phyloP scores from a whole-genome alignment of 1,140 invertebrate species.

The Drosophila oshimai region DNA sequence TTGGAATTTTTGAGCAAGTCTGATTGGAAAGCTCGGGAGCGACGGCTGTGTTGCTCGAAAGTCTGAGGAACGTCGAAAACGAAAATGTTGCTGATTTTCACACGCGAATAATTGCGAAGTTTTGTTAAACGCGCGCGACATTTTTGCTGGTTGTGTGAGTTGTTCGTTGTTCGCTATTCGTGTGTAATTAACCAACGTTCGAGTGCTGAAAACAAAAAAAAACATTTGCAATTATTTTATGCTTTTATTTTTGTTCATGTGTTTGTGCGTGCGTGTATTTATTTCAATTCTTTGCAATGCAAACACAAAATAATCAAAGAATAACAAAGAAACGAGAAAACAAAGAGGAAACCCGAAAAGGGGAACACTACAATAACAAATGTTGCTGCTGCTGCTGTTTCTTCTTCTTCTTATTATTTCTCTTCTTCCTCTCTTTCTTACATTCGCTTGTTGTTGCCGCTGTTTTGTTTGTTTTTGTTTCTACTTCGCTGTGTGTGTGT shows the following conservation, averaged over 20 bases:
- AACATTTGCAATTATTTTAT: constrained; percentile 41
- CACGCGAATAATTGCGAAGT: constrained; percentile 20
- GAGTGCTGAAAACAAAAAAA: constrained; percentile 9
- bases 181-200: constrained; percentile 17
- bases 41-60: neutral
- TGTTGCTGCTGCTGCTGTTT: neutral
- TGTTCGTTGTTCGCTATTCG: too few relatives aligned
- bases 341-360: constrained; percentile 1
- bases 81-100: constrained; percentile 21
- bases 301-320: constrained; percentile 43
- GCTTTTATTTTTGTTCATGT: constrained; percentile 26
- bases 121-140: constrained; percentile 29
- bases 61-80: constrained; percentile 1
- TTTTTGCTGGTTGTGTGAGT: constrained; percentile 15
- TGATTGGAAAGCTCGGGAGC: neutral
- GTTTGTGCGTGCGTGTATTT: constrained; percentile 6
- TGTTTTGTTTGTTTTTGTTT: constrained; percentile 23
- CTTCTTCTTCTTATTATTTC: too few relatives aligned
- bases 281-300: constrained; percentile 37
- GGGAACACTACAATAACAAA: constrained; percentile 16
- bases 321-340: constrained; percentile 30
- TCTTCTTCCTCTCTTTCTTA: too few relatives aligned
- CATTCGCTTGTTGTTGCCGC: neutral
- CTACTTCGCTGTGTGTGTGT: constrained; percentile 6
- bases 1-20: constrained; percentile 10